Conservation (phyloP, 2,888 invertebrate genomes). For the Callyntrura sp. region DNA sequence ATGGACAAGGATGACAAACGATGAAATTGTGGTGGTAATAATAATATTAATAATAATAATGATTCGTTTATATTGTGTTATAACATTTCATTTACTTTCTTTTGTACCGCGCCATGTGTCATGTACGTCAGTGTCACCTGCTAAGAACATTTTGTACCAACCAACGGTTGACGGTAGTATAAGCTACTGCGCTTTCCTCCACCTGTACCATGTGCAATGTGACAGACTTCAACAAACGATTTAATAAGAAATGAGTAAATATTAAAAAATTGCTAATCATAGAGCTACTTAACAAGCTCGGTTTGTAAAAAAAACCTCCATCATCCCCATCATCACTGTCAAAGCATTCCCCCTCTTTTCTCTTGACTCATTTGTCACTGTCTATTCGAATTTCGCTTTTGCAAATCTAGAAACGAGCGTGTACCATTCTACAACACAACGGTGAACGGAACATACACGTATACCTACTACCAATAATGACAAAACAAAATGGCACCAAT, state of each 20-base stretch:
- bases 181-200: no score
- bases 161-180: no score
- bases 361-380: constrained; percentile 66
- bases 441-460: neutral
- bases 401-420: neutral
- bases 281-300: neutral
- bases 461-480: neutral
- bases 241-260: neutral
- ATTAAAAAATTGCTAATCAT: neutral
- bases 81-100: constrained; percentile 1
- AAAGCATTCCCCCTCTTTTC: constrained; percentile 47
- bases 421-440: neutral
- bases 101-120: neutral
- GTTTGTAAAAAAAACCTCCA: neutral
- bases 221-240: neutral
- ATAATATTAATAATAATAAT: no score
- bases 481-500: neutral
- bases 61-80: no score
- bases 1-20: constrained; percentile 11
- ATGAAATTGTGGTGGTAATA: neutral
- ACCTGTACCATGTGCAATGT: neutral
- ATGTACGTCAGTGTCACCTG: neutral
- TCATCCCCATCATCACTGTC: neutral
- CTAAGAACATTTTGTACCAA: neutral
- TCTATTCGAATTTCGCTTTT: constrained; percentile 42